These are phyloP conservation scores for Zhengitettix transpicula DNA, from an alignment of 2,888 invertebrate species.

Conservation along the genomic window DNA sequence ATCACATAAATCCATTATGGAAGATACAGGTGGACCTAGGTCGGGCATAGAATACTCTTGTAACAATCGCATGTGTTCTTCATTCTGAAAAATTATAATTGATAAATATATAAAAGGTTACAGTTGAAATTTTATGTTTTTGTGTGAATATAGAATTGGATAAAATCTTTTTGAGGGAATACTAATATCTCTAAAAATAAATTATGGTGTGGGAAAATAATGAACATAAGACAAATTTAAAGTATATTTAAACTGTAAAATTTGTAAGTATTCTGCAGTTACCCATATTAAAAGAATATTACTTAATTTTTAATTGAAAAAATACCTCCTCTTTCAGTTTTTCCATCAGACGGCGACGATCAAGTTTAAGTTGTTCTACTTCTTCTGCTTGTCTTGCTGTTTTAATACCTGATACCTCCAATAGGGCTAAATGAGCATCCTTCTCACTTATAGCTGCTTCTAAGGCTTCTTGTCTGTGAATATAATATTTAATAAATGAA, in stretches of 20 bases:
- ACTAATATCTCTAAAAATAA: no score
- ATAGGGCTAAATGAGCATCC: constrained; percentile 68
- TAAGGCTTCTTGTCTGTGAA: constrained; percentile 61
- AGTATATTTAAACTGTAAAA: no score
- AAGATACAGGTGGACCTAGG: not conserved
- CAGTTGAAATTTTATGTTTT: no score
- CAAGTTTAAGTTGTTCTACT: constrained; percentile 48
- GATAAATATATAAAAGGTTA: no score
- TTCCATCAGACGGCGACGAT: constrained; percentile 52
- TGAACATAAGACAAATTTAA: not conserved
- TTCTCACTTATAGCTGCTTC: constrained; percentile 74
- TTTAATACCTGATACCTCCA: constrained; percentile 57
- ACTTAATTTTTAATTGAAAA: constrained; percentile 17
- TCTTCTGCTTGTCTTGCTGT: constrained; percentile 44
- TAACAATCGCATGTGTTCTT: constrained; percentile 16
- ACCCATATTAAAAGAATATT: not conserved
- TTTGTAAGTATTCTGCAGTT: not conserved
- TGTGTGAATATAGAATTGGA: no score
- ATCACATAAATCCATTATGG: no score
- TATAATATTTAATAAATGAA: not conserved
- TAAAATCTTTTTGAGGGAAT: no score
- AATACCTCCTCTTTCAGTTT: constrained; percentile 52
- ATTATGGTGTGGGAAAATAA: not conserved
- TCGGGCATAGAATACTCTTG: constrained; percentile 14
- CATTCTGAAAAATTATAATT: constrained; percentile 14